Percentiles rank a stretch among this genome's conserved stretches.
phyloP scores from a whole-genome alignment of 2,797 vertebrate species.

The Oreonectes daqikongensis region DNA sequence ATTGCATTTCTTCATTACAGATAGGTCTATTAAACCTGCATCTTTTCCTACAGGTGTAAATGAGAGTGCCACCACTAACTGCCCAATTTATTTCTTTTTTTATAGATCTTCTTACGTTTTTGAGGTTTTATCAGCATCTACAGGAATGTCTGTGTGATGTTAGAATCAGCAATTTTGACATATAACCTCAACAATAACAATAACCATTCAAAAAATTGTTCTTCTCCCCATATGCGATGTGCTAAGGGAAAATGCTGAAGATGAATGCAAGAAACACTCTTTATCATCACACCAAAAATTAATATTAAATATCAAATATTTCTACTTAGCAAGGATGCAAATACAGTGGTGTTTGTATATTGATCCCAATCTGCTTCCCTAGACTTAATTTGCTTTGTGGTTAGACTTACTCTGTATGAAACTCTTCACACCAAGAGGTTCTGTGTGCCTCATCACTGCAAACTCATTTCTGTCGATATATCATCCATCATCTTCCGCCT shows the following conservation, averaged over 20 bases:
- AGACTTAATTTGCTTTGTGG: not conserved
- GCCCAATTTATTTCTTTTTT: not conserved
- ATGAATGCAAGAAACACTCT: too few species aligned
- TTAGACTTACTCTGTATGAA: not conserved
- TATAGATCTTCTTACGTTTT: not conserved
- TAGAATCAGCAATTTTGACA: too few species aligned
- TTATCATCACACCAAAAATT: too few species aligned
- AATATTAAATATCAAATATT: too few species aligned
- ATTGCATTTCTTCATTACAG: constrained; percentile 46
- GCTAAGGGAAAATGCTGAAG: too few species aligned
- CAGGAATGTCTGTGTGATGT: too few species aligned
- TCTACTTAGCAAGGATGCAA: too few species aligned
- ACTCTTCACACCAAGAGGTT: not conserved
- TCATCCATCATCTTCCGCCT: constrained; percentile 18
- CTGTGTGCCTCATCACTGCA: not conserved
- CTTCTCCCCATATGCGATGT: too few species aligned
- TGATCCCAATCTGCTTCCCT: not conserved
- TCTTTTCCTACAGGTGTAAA: constrained; percentile 39
- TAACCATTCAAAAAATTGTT: not conserved
- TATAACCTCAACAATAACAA: not conserved
- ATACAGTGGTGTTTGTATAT: not conserved
- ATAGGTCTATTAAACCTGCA: constrained; percentile 55
- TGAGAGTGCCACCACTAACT: not conserved
- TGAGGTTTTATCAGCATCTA: too few species aligned
- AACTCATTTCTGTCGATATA: constrained; percentile 29